A percentile compares a stretch with the other conserved stretches of the same genome.
Evolutionary conservation across 2,797 vertebrate genomes (phyloP).

Genomic region (Tauraco hartlaubi): DNA sequence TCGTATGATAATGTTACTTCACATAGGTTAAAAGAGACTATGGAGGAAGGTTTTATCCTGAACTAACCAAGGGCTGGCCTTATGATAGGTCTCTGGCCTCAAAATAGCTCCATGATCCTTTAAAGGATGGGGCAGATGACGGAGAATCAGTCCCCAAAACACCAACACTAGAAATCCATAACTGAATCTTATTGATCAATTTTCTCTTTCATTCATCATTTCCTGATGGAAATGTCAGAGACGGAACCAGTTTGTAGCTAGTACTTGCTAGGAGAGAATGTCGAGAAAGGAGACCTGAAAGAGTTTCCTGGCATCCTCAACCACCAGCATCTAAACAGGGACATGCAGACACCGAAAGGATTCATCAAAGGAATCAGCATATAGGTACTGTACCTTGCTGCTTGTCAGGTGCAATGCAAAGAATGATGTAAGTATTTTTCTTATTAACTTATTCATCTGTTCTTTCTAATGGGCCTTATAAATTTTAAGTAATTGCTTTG

Average conservation of each 20-base stretch:
- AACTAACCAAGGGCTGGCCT: background rate
- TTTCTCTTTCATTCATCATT: background rate
- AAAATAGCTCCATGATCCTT: background rate
- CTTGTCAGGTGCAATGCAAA: background rate
- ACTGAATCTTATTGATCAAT: background rate
- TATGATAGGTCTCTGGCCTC: background rate
- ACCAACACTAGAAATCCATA: background rate
- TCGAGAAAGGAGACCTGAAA: background rate
- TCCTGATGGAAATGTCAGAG: background rate
- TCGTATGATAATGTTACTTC: background rate
- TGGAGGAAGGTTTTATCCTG: background rate
- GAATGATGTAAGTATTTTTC: background rate
- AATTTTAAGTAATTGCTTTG: background rate
- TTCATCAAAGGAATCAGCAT: background rate
- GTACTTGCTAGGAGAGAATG: background rate
- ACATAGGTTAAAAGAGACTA: background rate
- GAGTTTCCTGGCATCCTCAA: background rate
- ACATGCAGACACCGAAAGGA: background rate
- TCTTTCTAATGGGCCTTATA: background rate
- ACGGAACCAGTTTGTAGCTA: background rate
- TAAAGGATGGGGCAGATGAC: background rate
- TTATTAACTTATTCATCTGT: background rate
- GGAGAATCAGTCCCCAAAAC: background rate
- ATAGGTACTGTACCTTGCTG: fast-evolving
- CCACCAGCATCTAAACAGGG: background rate